Evolutionary conservation across 2,888 invertebrate species (phyloP), one percentile per base, ranked within the genome.

Genomic region (Psylliodes chrysocephalus): DNA sequence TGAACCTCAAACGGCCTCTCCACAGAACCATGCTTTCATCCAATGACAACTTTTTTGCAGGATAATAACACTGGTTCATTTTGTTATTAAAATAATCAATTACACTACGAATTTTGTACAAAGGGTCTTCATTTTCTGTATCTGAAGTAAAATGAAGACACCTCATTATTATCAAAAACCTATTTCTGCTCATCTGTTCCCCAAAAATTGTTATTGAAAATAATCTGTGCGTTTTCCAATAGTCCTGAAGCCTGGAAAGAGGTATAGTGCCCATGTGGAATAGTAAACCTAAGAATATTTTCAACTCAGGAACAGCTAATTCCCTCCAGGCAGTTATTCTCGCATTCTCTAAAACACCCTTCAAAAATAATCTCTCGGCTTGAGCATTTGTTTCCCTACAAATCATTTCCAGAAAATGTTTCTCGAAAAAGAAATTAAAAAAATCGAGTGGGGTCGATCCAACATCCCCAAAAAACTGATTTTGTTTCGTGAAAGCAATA

Each of bases 91-190:
- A 25, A 25, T 5, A 25, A n/a, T n/a, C n/a, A n/a, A n/a, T n/a
- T n/a, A n/a, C 19, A 19, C 72, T 71, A 14, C 70, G 67, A 40
- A 80, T 76, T 75, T 81, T 79, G 33, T 56, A 61, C 28, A 67
- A 51, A 17, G 57, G 42, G 38, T 69, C 65, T n/a, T n/a, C n/a
- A n/a, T n/a, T n/a, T n/a, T n/a, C 46, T 28, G 54, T 49, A 25
- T 59, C 42, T 18, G 44, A 22, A 18, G 33, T 47, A 54, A 66
- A 66, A 53, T 63, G 66, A 8, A 66, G 40, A 49, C 62, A 62
- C 60, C 67, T 49, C 28, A 68, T 49, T 47, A 68, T 64, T n/a
- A 66, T 14, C 25, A 68, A 30, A 49, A 64, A 68, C 1, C 68
- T 30, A 40, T 70, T 44, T 46, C 70, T 54, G 53, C 68, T 67